Percentiles rank a stretch among this genome's conserved stretches.
phyloP scores from a whole-genome alignment of 2,113 vertebrate genomes.

The Fukomys damarensis region DNA sequence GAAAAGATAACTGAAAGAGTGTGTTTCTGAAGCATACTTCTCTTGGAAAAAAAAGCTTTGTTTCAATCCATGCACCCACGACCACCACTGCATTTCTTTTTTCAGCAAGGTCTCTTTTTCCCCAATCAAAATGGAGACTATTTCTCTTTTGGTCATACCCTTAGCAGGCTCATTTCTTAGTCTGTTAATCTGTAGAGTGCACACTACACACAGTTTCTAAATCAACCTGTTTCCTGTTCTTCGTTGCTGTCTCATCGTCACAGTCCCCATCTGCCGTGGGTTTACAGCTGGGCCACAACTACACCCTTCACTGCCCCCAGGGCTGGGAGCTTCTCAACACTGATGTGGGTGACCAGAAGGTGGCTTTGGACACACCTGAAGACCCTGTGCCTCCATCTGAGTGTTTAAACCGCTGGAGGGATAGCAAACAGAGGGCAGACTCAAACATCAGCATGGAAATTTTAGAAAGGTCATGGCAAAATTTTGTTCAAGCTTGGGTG shows the following conservation, averaged over 20 bases:
- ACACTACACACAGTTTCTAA: background rate
- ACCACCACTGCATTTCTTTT: too few relatives aligned
- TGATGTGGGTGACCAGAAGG: too few relatives aligned
- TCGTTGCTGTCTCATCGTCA: background rate
- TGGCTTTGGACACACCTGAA: background rate
- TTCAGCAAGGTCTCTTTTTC: background rate
- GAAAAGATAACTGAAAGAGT: background rate
- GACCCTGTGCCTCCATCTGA: background rate
- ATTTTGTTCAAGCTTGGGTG: background rate
- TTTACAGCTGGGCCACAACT: rapidly evolving
- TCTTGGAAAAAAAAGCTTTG: background rate
- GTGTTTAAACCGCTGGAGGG: background rate
- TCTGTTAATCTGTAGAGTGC: background rate
- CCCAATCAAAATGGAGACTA: background rate
- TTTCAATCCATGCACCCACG: background rate
- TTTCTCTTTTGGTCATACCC: background rate
- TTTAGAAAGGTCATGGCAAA: background rate
- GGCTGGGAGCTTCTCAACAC: background rate
- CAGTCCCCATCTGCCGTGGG: background rate
- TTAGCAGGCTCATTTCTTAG: background rate
- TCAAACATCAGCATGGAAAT: background rate
- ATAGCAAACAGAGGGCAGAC: background rate
- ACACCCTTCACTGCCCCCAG: rapidly evolving
- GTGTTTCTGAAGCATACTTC: background rate
- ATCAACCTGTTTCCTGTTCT: background rate